These are phyloP conservation scores for Bovichtus variegatus DNA, from an alignment of 2,797 vertebrate species.

Conservation along the genomic window DNA sequence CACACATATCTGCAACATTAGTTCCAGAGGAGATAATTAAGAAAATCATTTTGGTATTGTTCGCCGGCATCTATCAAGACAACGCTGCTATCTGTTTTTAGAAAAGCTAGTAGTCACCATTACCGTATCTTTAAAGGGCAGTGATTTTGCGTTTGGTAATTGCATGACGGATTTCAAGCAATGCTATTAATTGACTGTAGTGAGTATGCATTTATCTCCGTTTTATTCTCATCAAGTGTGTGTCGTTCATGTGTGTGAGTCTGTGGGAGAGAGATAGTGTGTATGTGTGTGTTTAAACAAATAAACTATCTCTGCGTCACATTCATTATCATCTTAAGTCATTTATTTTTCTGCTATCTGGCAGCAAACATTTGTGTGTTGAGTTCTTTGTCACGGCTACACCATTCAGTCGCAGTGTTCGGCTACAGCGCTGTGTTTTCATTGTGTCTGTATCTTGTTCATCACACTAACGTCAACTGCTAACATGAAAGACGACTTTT, in stretches of 20 bases:
- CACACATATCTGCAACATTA: conserved; percentile 83
- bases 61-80: conserved; percentile 75
- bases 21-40: conserved; percentile 84
- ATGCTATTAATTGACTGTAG: conserved; percentile 80
- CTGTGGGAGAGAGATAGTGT: conserved; percentile 72
- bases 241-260: conserved; percentile 49
- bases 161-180: conserved; percentile 80
- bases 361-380: conserved; percentile 73
- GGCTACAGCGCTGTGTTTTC: conserved; percentile 48
- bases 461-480: conserved; percentile 74
- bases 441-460: conserved; percentile 80
- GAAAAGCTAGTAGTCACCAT: conserved; percentile 77
- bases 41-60: conserved; percentile 82
- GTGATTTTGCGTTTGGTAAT: conserved; percentile 78
- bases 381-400: conserved; percentile 61
- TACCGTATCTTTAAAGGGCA: conserved; percentile 83
- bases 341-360: conserved; percentile 78
- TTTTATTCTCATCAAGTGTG: conserved; percentile 71
- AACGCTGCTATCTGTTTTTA: conserved; percentile 74
- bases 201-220: conserved; percentile 72
- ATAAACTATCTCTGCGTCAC: conserved; percentile 74
- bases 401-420: conserved; percentile 49
- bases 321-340: conserved; percentile 75
- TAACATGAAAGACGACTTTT: conserved; percentile 65
- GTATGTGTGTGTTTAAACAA: conserved; percentile 68